A percentile compares a stretch with the other conserved stretches of the same genome.
Conservation (phyloP, 2,797 vertebrate species). For the Trachurus trachurus region DNA sequence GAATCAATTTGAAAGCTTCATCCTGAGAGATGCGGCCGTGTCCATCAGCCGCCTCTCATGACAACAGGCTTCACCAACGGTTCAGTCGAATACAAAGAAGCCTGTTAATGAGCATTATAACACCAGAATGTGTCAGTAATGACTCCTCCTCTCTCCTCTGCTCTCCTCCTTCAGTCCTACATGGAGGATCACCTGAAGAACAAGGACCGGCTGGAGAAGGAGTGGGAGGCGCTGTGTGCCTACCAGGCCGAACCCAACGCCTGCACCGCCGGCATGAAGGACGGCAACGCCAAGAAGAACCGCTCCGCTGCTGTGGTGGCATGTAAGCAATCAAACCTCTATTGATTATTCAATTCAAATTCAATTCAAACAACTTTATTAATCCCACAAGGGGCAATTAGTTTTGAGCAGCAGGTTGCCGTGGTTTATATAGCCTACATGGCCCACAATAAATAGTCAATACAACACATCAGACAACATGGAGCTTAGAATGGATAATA, state of each 20-base stretch:
- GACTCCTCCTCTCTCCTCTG: constrained; percentile 5
- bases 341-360: neutral
- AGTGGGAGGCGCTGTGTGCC: constrained; percentile 96
- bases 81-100: neutral
- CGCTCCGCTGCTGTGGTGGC: constrained; percentile 88
- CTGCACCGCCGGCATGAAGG: constrained; percentile 84
- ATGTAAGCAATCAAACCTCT: constrained; percentile 83
- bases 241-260: constrained; percentile 95
- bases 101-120: neutral
- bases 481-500: no score
- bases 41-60: neutral
- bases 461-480: no score
- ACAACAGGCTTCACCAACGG: neutral
- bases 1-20: neutral
- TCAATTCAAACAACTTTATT: no score
- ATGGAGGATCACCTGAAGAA: constrained; percentile 99
- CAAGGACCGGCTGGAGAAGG: constrained; percentile 94
- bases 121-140: neutral
- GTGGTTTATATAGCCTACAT: no score
- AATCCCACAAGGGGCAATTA: no score
- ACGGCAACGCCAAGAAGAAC: constrained; percentile 92
- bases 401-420: no score
- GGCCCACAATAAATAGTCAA: no score
- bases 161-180: constrained; percentile 88
- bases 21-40: neutral